phyloP scores from a whole-genome alignment of 30 jellyfish, hydroid and myxozoan genomes.

The Chrysaora quinquecirrha region DNA sequence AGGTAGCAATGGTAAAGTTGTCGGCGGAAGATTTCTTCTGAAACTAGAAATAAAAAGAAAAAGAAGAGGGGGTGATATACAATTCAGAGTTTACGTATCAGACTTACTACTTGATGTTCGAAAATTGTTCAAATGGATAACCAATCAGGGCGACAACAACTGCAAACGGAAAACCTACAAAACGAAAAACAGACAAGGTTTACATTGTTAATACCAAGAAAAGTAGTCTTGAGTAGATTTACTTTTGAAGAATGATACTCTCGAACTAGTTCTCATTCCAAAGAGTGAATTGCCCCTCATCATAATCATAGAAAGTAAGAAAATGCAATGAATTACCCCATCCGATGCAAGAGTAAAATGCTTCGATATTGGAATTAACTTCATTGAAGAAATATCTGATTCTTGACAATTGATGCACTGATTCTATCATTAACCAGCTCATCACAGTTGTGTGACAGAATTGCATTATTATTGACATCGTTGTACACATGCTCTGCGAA shows the following conservation, averaged over 20 bases:
- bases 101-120: slow-evolving; percentile 59
- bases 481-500: slow-evolving; percentile 62
- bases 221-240: neutral
- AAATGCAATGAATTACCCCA: slow-evolving; percentile 51
- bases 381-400: slow-evolving; percentile 85
- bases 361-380: slow-evolving; percentile 77
- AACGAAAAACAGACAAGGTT: too few species aligned
- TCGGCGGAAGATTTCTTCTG: too few species aligned
- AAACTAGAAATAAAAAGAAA: too few species aligned
- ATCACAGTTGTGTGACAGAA: slow-evolving; percentile 78
- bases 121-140: slow-evolving; percentile 72
- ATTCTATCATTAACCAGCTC: slow-evolving; percentile 88
- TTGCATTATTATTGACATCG: slow-evolving; percentile 71
- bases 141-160: slow-evolving; percentile 74
- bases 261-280: too few species aligned
- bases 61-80: too few species aligned
- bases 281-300: too few species aligned
- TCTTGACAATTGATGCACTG: slow-evolving; percentile 89
- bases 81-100: too few species aligned
- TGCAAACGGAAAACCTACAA: slow-evolving; percentile 81
- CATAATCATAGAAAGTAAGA: too few species aligned
- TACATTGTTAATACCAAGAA: too few species aligned
- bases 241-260: too few species aligned
- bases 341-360: slow-evolving; percentile 82
- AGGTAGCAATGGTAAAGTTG: too few species aligned